Conservation (phyloP, 2,888 invertebrate species). For the Ophioninae sp. region DNA sequence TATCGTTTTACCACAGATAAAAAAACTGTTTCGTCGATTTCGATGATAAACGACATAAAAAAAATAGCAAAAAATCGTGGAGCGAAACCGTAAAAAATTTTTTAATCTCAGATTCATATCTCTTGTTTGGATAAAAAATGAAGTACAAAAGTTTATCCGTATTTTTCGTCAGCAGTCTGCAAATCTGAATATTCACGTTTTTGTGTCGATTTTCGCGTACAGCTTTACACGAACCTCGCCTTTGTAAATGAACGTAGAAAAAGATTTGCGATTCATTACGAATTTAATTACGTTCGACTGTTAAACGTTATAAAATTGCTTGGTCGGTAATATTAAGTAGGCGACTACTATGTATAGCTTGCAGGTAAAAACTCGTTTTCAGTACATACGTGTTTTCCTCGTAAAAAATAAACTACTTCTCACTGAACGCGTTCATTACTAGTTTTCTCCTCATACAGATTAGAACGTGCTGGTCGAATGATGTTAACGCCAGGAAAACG, state of each 20-base stretch:
- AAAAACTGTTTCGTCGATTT: too few relatives aligned
- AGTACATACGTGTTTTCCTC: neutral
- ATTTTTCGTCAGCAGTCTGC: neutral
- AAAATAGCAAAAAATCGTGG: too few relatives aligned
- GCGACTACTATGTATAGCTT: constrained; percentile 33
- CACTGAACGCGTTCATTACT: too few relatives aligned
- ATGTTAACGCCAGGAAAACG: too few relatives aligned
- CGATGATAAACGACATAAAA: too few relatives aligned
- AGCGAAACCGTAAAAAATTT: neutral
- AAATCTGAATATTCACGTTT: neutral
- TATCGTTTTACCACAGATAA: too few relatives aligned
- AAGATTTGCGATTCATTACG: constrained; percentile 53
- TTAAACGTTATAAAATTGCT: constrained; percentile 68
- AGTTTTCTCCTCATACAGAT: too few relatives aligned
- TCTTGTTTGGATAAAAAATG: neutral
- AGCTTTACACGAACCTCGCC: neutral
- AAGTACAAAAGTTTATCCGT: neutral
- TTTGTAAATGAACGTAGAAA: constrained; percentile 70
- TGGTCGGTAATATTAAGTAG: constrained; percentile 61
- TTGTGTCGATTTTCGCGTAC: neutral
- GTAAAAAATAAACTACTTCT: too few relatives aligned
- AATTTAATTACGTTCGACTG: constrained; percentile 33
- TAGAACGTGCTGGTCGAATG: too few relatives aligned
- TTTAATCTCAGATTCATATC: neutral
- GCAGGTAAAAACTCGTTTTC: neutral